These are phyloP conservation scores for Crotalus viridis DNA, from an alignment of 2,113 vertebrate genomes.

Conservation along the genomic window DNA sequence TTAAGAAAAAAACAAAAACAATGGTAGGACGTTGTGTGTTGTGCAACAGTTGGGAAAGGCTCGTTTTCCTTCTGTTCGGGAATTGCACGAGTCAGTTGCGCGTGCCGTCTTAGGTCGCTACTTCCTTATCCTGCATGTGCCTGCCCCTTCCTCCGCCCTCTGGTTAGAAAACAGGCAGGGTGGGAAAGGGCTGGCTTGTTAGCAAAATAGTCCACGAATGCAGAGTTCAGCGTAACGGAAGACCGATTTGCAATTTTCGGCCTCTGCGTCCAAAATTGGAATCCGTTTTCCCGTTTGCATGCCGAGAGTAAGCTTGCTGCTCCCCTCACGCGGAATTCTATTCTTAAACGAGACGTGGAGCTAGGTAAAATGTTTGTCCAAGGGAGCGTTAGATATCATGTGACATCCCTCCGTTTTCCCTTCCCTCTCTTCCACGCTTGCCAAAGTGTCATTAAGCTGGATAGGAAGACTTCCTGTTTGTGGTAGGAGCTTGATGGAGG, in stretches of 20 bases:
- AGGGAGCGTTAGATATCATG: conserved; percentile 48
- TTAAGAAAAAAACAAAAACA: background rate
- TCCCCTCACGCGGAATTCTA: background rate
- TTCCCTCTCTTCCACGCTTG: conserved; percentile 18
- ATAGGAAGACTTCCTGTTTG: conserved; percentile 65
- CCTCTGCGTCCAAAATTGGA: background rate
- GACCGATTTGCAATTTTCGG: too few species aligned
- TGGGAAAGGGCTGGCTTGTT: background rate
- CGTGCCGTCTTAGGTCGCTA: background rate
- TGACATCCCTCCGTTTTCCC: conserved; percentile 19
- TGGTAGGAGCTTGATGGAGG: conserved; percentile 46
- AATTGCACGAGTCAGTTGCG: background rate
- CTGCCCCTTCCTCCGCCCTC: background rate
- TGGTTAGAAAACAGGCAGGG: background rate
- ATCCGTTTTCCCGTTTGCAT: background rate
- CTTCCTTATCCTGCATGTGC: background rate
- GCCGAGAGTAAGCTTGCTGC: background rate
- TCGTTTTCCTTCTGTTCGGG: background rate
- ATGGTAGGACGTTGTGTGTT: background rate
- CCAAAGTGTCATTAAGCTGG: conserved; percentile 52
- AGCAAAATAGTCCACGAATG: background rate
- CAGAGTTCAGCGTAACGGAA: background rate
- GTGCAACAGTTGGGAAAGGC: background rate
- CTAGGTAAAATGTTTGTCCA: background rate
- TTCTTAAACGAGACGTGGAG: background rate